A percentile compares a stretch with the other conserved stretches of the same genome.
Evolutionary conservation across 2,797 vertebrate species (phyloP).

Genomic region (Lerista edwardsae): DNA sequence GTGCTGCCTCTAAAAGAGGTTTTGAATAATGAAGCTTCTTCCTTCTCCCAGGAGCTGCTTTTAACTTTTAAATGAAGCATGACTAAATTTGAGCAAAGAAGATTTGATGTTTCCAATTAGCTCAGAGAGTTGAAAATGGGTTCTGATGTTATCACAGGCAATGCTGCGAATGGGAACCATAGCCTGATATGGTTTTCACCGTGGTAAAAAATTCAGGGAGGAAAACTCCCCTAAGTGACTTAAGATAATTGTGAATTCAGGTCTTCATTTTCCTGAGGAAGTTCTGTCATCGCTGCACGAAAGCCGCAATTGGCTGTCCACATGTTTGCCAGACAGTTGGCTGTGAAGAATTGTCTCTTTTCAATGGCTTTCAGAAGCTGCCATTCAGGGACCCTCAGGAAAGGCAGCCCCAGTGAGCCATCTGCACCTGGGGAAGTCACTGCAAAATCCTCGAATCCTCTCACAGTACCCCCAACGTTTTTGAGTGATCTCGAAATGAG

Average conservation of each 20-base stretch:
- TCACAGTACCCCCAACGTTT: neutral
- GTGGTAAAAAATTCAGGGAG: slow-evolving; percentile 54
- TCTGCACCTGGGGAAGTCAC: neutral
- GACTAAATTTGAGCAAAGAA: slow-evolving; percentile 75
- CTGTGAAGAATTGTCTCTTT: slow-evolving; percentile 15
- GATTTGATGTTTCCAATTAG: slow-evolving; percentile 83
- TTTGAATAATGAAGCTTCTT: slow-evolving; percentile 50
- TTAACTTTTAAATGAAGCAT: slow-evolving; percentile 75
- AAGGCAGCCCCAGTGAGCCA: neutral
- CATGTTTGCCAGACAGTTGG: slow-evolving; percentile 29
- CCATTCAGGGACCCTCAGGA: neutral
- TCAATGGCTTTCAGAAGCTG: neutral
- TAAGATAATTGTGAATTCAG: slow-evolving; percentile 27
- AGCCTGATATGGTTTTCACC: slow-evolving; percentile 69
- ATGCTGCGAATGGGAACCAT: slow-evolving; percentile 72
- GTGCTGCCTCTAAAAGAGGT: slow-evolving; percentile 45
- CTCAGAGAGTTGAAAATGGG: slow-evolving; percentile 62
- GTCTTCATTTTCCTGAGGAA: slow-evolving; percentile 42
- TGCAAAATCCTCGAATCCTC: neutral
- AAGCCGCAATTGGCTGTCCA: slow-evolving; percentile 43
- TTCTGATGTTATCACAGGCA: slow-evolving; percentile 72
- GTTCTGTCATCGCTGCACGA: slow-evolving; percentile 23
- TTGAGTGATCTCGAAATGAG: neutral
- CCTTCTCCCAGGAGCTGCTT: slow-evolving; percentile 57
- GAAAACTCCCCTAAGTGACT: slow-evolving; percentile 72